Evolutionary conservation across 1,140 invertebrate species (phyloP).

Genomic region (Drosophila baimaii): DNA sequence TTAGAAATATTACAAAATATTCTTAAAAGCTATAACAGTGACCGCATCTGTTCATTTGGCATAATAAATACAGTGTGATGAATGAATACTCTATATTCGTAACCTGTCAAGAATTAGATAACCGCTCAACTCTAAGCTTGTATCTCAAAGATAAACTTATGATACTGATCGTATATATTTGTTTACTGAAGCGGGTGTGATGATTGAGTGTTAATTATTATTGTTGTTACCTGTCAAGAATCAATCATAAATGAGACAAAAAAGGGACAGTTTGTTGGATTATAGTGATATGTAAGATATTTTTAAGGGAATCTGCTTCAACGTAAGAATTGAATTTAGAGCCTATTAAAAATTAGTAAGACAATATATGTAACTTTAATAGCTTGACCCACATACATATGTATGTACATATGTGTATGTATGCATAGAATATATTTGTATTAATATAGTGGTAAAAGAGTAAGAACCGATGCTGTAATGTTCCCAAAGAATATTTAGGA

Average conservation of each 20-base stretch:
- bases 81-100: background rate
- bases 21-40: background rate
- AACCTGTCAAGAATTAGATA: background rate
- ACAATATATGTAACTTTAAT: no score
- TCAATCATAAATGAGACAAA: background rate
- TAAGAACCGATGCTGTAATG: no score
- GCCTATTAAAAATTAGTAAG: background rate
- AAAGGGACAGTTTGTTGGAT: background rate
- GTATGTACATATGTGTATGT: no score
- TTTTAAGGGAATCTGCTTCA: no score
- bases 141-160: constrained; percentile 6
- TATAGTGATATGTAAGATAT: background rate
- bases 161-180: background rate
- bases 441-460: no score
- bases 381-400: no score
- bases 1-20: background rate
- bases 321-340: background rate
- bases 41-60: background rate
- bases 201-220: background rate
- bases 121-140: background rate
- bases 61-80: background rate
- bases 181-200: background rate
- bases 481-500: no score
- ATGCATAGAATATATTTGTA: no score
- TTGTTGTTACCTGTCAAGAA: constrained; percentile 2